Base-by-base conservation (phyloP, 2,113 vertebrate genomes). In the Solea solea region DNA sequence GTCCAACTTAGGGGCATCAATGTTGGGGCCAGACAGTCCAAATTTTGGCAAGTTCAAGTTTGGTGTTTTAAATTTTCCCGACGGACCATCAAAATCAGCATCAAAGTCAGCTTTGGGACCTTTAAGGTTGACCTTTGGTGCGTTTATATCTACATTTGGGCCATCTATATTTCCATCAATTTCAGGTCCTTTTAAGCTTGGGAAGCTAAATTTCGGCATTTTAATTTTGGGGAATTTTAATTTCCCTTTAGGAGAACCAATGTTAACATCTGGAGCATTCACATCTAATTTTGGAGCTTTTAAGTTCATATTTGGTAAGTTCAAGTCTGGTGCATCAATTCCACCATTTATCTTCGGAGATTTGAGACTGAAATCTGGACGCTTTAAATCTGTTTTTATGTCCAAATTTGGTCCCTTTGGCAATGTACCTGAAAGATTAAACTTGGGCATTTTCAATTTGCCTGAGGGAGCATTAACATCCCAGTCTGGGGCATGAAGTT, bases 11-110 rank as follows among this genome's bases (percentile, higher is more conserved):
- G 79, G 77, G 0, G 61, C 53, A 39, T 62, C 41, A 12, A 84
- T 10, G 9, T 79, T 75, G 39, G 74, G 75, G 48, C 66, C 81
- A 67, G 80, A 74, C 8, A 84, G 8, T 0, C 74, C 69, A 8
- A 83, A 40, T 16, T 80, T 21, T 40, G 84, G 84, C 49, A 88
- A 0, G 2, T 76, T 80, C 0, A 91, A 55, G 9, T 75, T 75
- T 14, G 90, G 89, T 57, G 68, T 88, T 28, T 89, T 86, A 4
- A 89, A 9, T 69, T 81, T 85, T 8, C 76, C 77, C 1, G 85
- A 88, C 5, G 82, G 80, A 14, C 62, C 64, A 52, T 86, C 56
- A 6, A 87, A 0, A 57, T 66, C 76, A 27, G 3, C 51, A 53
- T 69, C 50, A 3, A 83, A 8, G 12, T 64, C 64, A 39, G 49